Conservation (phyloP, 2,797 vertebrate genomes). For the Darevskia mixta region DNA sequence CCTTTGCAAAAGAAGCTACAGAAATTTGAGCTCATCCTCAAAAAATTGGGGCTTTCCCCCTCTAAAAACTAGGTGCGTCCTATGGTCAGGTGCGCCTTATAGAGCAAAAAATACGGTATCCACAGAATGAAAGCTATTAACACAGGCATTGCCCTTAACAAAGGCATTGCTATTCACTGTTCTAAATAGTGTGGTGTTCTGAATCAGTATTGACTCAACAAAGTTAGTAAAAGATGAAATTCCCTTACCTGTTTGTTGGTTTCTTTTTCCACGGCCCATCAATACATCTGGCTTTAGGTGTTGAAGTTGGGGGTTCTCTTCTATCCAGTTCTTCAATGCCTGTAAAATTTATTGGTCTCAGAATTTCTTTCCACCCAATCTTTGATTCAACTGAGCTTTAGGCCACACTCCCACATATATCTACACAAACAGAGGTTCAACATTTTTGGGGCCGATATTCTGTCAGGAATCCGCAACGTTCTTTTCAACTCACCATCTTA, state of each 20-base stretch:
- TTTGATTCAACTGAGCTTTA: neutral
- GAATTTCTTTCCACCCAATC: neutral
- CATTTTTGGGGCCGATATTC: neutral
- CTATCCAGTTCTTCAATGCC: constrained; percentile 86
- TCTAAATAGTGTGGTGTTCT: neutral
- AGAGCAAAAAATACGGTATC: too few relatives aligned
- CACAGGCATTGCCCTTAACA: neutral
- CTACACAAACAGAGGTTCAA: neutral
- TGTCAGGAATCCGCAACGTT: neutral
- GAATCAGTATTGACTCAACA: too few relatives aligned
- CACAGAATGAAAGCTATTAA: neutral
- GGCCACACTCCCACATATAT: neutral
- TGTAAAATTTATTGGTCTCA: constrained; percentile 58
- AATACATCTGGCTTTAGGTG: constrained; percentile 79
- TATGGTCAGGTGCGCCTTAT: too few relatives aligned
- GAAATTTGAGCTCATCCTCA: too few relatives aligned
- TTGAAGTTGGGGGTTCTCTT: constrained; percentile 76
- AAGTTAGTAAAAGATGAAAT: neutral
- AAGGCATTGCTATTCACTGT: neutral
- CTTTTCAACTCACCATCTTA: neutral
- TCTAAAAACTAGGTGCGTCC: too few relatives aligned
- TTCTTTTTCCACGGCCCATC: constrained; percentile 78
- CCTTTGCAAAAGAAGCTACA: too few relatives aligned
- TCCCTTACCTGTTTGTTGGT: constrained; percentile 66
- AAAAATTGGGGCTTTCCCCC: too few relatives aligned